Evolutionary conservation across 2,113 vertebrate genomes (phyloP).

Genomic region (Reinhardtius hippoglossoides): DNA sequence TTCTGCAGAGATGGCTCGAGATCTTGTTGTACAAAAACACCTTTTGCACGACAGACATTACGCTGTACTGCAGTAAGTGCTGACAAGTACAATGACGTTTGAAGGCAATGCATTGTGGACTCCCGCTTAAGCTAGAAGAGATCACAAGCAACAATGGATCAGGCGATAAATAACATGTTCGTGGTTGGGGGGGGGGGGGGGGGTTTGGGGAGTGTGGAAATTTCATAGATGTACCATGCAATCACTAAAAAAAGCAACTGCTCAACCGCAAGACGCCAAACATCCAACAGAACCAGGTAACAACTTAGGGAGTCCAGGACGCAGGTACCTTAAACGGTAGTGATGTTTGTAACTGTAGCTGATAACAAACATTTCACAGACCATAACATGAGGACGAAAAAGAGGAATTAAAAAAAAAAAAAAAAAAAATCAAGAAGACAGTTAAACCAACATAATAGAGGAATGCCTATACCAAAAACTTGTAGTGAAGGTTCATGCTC

Average conservation of each 20-base stretch:
- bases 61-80: slow-evolving; percentile 89
- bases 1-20: slow-evolving; percentile 79
- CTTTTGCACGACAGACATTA: slow-evolving; percentile 90
- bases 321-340: slow-evolving; percentile 59
- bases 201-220: slow-evolving; percentile 33
- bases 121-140: slow-evolving; percentile 64
- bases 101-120: slow-evolving; percentile 80
- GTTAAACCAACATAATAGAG: slow-evolving; percentile 72
- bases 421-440: slow-evolving; percentile 57
- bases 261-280: slow-evolving; percentile 61
- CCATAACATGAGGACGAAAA: slow-evolving; percentile 68
- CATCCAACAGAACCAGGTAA: slow-evolving; percentile 66
- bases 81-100: slow-evolving; percentile 80
- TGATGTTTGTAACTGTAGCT: slow-evolving; percentile 71
- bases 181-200: slow-evolving; percentile 1
- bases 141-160: slow-evolving; percentile 73
- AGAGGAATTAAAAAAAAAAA: slow-evolving; percentile 56
- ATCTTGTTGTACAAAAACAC: slow-evolving; percentile 85
- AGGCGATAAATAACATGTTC: slow-evolving; percentile 64
- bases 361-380: slow-evolving; percentile 70
- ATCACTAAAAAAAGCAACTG: slow-evolving; percentile 66
- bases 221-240: slow-evolving; percentile 71
- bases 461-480: slow-evolving; percentile 82
- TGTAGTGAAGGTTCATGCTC: slow-evolving; percentile 73
- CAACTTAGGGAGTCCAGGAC: slow-evolving; percentile 69